Conservation (phyloP, 2,797 vertebrate species). For the Sebastes nivosus region DNA sequence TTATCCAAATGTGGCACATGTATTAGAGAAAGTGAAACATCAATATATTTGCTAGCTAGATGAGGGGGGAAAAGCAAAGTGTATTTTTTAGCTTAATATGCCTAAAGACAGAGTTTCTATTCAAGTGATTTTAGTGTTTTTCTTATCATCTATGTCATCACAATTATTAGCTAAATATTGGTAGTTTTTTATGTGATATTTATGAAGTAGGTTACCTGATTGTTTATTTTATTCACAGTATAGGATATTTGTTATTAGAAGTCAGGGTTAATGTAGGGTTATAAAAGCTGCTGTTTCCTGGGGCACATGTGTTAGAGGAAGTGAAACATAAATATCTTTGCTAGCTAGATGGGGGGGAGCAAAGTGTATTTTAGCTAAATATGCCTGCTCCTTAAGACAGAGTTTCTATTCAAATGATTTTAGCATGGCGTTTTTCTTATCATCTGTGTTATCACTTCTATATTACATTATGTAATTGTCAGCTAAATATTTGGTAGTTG, state of each 20-base stretch:
- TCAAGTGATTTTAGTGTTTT: background rate
- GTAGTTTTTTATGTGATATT: background rate
- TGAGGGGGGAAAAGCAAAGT: no score
- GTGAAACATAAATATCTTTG: background rate
- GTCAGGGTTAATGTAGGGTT: background rate
- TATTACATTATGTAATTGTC: background rate
- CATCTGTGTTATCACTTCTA: background rate
- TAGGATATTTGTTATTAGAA: background rate
- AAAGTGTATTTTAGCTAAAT: background rate
- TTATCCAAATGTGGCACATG: no score
- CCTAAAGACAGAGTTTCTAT: no score
- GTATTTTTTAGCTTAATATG: no score
- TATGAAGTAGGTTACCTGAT: background rate
- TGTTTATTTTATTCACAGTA: background rate
- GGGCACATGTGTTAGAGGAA: no score
- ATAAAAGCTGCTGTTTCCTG: background rate
- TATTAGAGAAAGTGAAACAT: no score
- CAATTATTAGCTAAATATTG: background rate
- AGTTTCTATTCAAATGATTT: background rate
- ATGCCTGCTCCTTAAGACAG: background rate
- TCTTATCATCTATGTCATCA: background rate
- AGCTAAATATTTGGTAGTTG: background rate
- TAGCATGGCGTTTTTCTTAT: background rate
- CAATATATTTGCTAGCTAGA: no score
- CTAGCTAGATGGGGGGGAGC: background rate